phyloP scores from a whole-genome alignment of 2,113 vertebrate genomes.

The Machaerirhynchus nigripectus region DNA sequence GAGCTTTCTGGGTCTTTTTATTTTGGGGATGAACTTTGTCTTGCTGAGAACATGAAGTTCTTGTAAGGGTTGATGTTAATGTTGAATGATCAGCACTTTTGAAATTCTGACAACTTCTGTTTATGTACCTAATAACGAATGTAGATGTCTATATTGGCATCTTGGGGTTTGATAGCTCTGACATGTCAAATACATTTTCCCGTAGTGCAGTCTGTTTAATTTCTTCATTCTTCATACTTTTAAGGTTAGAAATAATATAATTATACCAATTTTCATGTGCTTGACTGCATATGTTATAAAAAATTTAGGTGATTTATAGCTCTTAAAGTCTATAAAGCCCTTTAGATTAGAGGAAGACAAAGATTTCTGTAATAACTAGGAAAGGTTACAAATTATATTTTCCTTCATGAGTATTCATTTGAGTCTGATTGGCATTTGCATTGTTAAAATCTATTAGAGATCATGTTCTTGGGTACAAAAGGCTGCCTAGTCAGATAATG shows the following conservation, averaged over 20 bases:
- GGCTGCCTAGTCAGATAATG: background rate
- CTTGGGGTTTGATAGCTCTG: background rate
- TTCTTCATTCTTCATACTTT: background rate
- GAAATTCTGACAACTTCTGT: background rate
- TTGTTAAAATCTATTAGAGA: constrained; percentile 11
- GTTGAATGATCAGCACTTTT: background rate
- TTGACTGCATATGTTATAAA: background rate
- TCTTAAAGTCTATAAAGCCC: background rate
- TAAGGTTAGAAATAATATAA: background rate
- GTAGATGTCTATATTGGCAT: background rate
- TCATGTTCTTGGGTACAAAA: background rate
- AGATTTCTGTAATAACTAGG: background rate
- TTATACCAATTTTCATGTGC: background rate
- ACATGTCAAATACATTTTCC: background rate
- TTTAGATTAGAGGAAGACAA: constrained; percentile 31
- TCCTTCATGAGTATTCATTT: background rate
- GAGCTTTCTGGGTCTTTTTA: background rate
- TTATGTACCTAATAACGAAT: background rate
- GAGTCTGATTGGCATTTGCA: background rate
- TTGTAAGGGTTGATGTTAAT: background rate
- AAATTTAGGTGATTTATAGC: background rate
- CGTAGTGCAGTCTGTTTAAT: background rate
- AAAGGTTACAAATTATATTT: constrained; percentile 6
- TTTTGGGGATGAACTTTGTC: background rate
- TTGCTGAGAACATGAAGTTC: background rate